Conservation (phyloP, 2,113 vertebrate species). For the Nicator chloris region DNA sequence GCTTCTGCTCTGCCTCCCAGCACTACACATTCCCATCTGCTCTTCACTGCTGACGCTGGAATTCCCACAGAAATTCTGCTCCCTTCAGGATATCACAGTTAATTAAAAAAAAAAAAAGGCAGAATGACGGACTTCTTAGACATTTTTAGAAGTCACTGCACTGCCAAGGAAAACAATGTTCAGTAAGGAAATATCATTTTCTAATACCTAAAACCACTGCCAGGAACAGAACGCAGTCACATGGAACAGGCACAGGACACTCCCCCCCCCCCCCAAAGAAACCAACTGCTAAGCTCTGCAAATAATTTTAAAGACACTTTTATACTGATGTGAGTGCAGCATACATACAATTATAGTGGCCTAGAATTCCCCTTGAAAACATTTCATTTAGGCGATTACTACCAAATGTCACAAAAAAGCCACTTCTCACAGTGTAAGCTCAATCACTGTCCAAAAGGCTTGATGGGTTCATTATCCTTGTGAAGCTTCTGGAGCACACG, state of each 20-base stretch:
- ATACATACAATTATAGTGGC: not conserved
- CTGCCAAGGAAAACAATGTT: not conserved
- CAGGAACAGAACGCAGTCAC: not conserved
- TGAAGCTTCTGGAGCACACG: not conserved
- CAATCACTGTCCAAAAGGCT: not conserved
- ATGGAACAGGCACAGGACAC: not conserved
- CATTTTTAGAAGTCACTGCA: not conserved
- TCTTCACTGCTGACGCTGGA: not conserved
- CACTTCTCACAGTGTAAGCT: not conserved
- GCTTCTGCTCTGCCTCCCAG: not conserved
- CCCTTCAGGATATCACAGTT: not conserved
- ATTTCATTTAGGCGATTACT: not conserved
- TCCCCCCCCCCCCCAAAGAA: not conserved
- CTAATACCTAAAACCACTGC: not conserved
- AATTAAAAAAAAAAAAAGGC: not conserved
- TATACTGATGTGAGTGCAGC: not conserved
- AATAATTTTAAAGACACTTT: not conserved
- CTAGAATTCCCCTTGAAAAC: not conserved
- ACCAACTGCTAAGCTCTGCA: not conserved
- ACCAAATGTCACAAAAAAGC: not conserved
- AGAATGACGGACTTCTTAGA: not conserved
- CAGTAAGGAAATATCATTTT: not conserved
- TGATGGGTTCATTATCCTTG: not conserved
- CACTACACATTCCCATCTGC: rapidly evolving
- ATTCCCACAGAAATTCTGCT: not conserved